Evolutionary conservation across 2,888 invertebrate genomes (phyloP).

Genomic region (Apotomis betuletana): DNA sequence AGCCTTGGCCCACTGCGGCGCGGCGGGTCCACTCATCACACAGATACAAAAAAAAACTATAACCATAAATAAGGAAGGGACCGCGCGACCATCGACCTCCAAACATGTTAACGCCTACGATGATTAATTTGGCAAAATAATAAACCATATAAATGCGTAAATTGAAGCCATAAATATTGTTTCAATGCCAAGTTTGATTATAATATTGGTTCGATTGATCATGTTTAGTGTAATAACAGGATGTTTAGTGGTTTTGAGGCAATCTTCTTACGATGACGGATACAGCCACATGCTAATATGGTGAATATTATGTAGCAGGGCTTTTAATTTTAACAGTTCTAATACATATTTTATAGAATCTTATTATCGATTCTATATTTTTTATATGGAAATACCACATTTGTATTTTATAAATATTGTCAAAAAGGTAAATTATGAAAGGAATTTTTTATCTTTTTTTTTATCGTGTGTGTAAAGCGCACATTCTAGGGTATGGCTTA

Average conservation of each 20-base stretch:
- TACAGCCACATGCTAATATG: slow-evolving; percentile 7
- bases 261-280: slow-evolving; percentile 20
- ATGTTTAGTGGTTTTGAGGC: slow-evolving; percentile 30
- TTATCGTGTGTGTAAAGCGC: too few relatives aligned
- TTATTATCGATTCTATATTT: too few relatives aligned
- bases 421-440: too few relatives aligned
- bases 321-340: too few relatives aligned
- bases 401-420: too few relatives aligned
- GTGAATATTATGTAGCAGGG: too few relatives aligned
- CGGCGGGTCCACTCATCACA: background rate
- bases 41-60: slow-evolving; percentile 19
- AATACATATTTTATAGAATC: too few relatives aligned
- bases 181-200: slow-evolving; percentile 38
- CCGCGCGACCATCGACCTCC: slow-evolving; percentile 25
- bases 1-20: slow-evolving; percentile 19
- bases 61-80: slow-evolving; percentile 32
- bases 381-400: too few relatives aligned
- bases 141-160: slow-evolving; percentile 33
- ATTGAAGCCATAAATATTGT: slow-evolving; percentile 31
- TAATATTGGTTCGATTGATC: slow-evolving; percentile 31
- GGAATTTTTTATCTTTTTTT: too few relatives aligned
- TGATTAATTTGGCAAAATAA: slow-evolving; percentile 41
- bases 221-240: slow-evolving; percentile 36
- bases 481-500: too few relatives aligned
- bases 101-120: slow-evolving; percentile 26